Evolutionary conservation across 2,113 vertebrate species (phyloP).

Genomic region (Ahaetulla prasina): DNA sequence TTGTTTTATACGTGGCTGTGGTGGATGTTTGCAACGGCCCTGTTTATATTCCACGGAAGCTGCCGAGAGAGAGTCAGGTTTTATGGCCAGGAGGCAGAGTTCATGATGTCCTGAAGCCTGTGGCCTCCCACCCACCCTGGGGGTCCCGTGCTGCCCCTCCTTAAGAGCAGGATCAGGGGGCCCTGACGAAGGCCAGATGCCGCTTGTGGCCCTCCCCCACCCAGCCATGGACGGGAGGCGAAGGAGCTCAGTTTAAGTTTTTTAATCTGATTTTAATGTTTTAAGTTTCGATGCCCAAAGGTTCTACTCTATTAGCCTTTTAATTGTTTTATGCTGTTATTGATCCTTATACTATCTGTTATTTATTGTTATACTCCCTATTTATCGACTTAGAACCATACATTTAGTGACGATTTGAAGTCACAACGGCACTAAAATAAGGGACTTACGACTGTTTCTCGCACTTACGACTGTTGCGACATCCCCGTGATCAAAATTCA

Average conservation of each 20-base stretch:
- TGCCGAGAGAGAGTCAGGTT: background rate
- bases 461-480: background rate
- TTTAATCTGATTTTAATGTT: background rate
- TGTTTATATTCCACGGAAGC: background rate
- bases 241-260: background rate
- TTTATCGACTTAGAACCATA: background rate
- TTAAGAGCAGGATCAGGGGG: background rate
- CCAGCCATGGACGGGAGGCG: background rate
- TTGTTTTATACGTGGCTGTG: background rate
- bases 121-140: background rate
- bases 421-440: background rate
- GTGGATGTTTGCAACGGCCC: background rate
- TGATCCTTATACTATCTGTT: too few species aligned
- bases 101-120: background rate
- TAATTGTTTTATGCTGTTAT: background rate
- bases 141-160: background rate
- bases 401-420: background rate
- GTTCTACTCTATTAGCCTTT: background rate
- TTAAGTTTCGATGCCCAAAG: background rate
- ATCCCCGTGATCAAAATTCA: background rate
- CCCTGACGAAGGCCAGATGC: background rate
- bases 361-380: background rate
- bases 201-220: rapidly evolving
- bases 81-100: background rate
- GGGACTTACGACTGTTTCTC: background rate